Conservation (phyloP, 2,888 invertebrate species). For the Agrotis puta region DNA sequence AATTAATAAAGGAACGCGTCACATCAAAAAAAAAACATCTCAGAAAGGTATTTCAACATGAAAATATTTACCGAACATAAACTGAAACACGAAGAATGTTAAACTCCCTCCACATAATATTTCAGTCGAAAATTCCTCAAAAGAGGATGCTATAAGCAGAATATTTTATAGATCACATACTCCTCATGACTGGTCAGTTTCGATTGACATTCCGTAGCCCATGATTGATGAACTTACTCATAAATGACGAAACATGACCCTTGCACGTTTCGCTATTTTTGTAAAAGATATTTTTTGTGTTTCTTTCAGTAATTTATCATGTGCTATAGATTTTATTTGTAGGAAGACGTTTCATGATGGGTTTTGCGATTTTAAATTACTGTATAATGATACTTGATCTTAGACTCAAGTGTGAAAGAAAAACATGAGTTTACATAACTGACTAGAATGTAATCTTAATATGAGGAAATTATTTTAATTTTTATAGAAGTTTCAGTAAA, state of each 20-base stretch:
- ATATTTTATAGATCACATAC: slow-evolving; percentile 53
- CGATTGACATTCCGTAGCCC: slow-evolving; percentile 52
- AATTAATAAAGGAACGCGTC: not conserved
- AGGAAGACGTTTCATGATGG: not conserved
- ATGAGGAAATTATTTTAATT: too few relatives aligned
- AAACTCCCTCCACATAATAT: slow-evolving; percentile 5
- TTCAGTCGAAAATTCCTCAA: slow-evolving; percentile 11
- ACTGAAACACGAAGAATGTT: not conserved
- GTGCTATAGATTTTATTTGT: not conserved
- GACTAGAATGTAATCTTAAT: too few relatives aligned
- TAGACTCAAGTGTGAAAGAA: too few relatives aligned
- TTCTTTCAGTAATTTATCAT: slow-evolving; percentile 46
- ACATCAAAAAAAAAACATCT: not conserved
- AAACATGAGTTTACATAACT: too few relatives aligned
- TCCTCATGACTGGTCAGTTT: slow-evolving; percentile 69
- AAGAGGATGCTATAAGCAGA: slow-evolving; percentile 24
- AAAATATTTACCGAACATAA: not conserved
- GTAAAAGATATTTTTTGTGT: slow-evolving; percentile 39
- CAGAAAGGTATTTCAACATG: not conserved
- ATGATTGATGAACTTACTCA: slow-evolving; percentile 65
- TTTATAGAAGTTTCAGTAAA: too few relatives aligned
- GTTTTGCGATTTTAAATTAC: too few relatives aligned
- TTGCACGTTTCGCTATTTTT: slow-evolving; percentile 54
- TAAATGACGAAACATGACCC: slow-evolving; percentile 64
- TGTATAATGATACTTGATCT: too few relatives aligned